These are phyloP conservation scores for Camponotus floridanus DNA, from an alignment of 1,140 invertebrate species.

Conservation along the genomic window DNA sequence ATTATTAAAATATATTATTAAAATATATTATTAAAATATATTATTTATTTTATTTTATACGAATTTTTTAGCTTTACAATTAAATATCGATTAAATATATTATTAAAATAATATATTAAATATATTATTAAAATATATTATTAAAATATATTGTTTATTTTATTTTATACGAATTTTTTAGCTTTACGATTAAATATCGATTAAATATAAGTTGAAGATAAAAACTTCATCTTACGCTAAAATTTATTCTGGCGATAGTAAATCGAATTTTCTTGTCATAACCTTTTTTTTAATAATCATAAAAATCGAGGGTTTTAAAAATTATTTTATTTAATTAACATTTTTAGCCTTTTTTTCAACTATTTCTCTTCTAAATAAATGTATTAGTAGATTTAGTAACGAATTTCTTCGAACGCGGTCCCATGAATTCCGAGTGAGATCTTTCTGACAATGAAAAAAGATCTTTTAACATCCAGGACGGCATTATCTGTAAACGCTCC, in stretches of 20 bases:
- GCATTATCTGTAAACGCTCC: conserved; percentile 53
- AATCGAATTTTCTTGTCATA: not conserved
- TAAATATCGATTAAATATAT: too few species aligned
- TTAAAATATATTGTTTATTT: too few species aligned
- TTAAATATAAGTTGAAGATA: not conserved
- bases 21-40: too few species aligned
- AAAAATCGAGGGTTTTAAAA: not conserved
- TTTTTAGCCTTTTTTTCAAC: not conserved
- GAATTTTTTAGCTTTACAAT: not conserved
- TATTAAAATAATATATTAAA: too few species aligned
- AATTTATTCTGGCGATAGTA: not conserved
- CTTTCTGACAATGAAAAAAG: conserved; percentile 63
- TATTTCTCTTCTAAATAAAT: conserved; percentile 14
- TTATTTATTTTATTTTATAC: not conserved
- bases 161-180: not conserved
- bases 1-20: too few species aligned
- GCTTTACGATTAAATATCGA: not conserved
- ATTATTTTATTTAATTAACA: not conserved
- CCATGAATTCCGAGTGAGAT: conserved; percentile 52
- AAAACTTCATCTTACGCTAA: not conserved
- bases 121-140: too few species aligned
- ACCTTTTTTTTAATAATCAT: not conserved
- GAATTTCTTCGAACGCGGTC: conserved; percentile 11
- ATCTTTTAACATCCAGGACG: conserved; percentile 65
- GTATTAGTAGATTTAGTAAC: conserved; percentile 30